A percentile compares a stretch with the other conserved stretches of the same genome.
phyloP scores from a whole-genome alignment of 2,888 invertebrate species.

The Bombyx huttoni region DNA sequence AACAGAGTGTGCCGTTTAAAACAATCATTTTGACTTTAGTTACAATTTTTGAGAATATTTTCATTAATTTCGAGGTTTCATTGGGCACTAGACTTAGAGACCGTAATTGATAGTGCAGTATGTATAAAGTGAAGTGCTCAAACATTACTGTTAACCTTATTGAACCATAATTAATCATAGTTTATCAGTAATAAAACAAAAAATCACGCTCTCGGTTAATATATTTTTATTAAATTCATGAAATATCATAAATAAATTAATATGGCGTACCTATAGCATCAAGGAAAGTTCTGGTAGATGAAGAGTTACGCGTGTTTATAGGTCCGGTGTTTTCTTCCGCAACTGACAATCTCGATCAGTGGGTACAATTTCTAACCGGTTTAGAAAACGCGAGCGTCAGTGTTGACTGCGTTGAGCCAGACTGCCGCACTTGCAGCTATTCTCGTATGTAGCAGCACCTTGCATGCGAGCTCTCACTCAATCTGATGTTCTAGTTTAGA shows the following conservation, averaged over 20 bases:
- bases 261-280: too few species aligned
- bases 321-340: constrained; percentile 64
- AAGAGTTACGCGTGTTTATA: constrained; percentile 39
- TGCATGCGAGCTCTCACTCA: constrained; percentile 43
- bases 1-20: neutral
- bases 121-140: too few species aligned
- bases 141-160: too few species aligned
- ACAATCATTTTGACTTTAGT: neutral
- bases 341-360: constrained; percentile 66
- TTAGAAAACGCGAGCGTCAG: constrained; percentile 60
- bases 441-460: constrained; percentile 22
- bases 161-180: too few species aligned
- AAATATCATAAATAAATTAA: too few species aligned
- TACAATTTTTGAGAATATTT: neutral
- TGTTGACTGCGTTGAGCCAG: constrained; percentile 11
- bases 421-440: constrained; percentile 26
- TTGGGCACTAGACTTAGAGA: too few species aligned
- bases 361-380: constrained; percentile 69
- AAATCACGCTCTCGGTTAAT: too few species aligned
- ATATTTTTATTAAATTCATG: too few species aligned
- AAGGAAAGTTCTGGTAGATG: neutral
- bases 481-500: constrained; percentile 20
- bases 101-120: too few species aligned
- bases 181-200: too few species aligned
- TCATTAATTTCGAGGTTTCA: neutral